Conservation (phyloP, 2,797 vertebrate genomes). For the Lemur catta region DNA sequence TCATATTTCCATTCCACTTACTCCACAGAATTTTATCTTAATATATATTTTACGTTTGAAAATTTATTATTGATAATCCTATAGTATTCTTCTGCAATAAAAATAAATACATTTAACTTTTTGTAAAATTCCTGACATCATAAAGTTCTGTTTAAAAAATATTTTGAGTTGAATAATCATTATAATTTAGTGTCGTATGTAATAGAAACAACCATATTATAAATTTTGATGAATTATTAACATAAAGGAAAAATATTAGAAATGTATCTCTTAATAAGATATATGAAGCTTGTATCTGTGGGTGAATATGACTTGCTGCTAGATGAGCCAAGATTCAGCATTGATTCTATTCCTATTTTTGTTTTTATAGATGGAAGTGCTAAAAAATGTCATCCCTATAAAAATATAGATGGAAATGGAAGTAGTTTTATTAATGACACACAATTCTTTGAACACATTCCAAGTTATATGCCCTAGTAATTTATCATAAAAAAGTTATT, state of each 20-base stretch:
- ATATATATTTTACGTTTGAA: not conserved
- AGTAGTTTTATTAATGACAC: not conserved
- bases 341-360: slow-evolving; percentile 23
- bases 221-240: not conserved
- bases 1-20: slow-evolving; percentile 7
- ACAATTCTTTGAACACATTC: not conserved
- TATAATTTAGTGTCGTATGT: not conserved
- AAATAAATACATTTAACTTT: not conserved
- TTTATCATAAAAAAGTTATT: slow-evolving; percentile 44
- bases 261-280: not conserved
- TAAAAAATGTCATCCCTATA: not conserved
- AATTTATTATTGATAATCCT: not conserved
- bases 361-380: not conserved
- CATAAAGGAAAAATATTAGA: slow-evolving; percentile 3
- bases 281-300: not conserved
- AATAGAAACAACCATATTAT: not conserved
- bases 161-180: not conserved
- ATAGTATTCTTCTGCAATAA: not conserved
- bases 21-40: not conserved
- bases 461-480: not conserved
- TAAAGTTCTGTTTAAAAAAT: slow-evolving; percentile 9
- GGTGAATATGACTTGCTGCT: not conserved
- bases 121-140: not conserved
- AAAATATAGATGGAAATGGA: not conserved
- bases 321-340: not conserved